Percentiles rank a stretch among this genome's conserved stretches.
Conservation (phyloP, 2,797 vertebrate species). For the Clarias fuscus region DNA sequence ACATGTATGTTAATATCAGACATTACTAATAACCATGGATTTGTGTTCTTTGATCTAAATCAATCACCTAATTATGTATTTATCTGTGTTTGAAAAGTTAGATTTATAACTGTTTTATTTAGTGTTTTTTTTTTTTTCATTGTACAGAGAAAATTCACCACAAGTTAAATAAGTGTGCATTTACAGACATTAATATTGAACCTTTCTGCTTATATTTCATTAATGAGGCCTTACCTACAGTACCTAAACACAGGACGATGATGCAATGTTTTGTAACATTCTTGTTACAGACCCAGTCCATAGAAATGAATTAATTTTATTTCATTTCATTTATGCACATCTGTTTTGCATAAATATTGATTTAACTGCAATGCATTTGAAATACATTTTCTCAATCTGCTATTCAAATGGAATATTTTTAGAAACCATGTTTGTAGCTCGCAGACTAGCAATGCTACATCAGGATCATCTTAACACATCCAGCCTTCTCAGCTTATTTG, state of each 20-base stretch:
- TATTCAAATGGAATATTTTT: not conserved
- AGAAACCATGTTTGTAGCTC: not conserved
- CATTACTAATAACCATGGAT: not conserved
- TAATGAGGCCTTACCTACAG: slow-evolving; percentile 7
- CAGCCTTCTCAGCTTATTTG: not conserved
- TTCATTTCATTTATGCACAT: not conserved
- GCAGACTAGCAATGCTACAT: not conserved
- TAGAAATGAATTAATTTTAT: slow-evolving; percentile 3
- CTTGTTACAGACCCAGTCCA: not conserved
- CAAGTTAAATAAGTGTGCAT: not conserved
- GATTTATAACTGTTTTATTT: too few relatives aligned
- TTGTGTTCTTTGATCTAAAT: not conserved
- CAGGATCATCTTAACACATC: not conserved
- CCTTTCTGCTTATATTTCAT: not conserved
- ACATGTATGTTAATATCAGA: not conserved
- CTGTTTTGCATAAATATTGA: not conserved
- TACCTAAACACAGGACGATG: not conserved
- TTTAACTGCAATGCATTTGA: not conserved
- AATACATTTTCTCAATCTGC: not conserved
- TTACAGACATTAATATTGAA: not conserved
- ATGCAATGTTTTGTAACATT: slow-evolving; percentile 4
- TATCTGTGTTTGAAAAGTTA: not conserved
- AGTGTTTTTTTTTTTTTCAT: not conserved
- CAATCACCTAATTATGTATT: too few relatives aligned
- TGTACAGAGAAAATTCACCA: not conserved